These are phyloP conservation scores for Rhogogaster chlorosoma DNA, from an alignment of 2,888 invertebrate genomes.

Conservation along the genomic window DNA sequence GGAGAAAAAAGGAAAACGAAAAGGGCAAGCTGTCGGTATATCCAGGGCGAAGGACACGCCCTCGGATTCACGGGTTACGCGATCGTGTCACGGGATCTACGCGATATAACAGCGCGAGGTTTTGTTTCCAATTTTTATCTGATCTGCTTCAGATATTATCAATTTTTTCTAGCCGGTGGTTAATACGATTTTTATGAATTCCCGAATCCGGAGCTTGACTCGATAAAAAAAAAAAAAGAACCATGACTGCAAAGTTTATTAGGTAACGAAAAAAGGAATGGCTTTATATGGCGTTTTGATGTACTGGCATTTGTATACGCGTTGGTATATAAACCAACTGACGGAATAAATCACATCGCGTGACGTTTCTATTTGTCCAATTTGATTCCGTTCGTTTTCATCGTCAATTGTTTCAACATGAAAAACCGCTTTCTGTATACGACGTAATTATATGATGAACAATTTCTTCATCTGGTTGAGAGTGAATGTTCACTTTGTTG, in stretches of 20 bases:
- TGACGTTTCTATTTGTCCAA: slow-evolving; percentile 12
- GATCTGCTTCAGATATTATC: not conserved
- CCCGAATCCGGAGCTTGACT: not conserved
- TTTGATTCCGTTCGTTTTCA: slow-evolving; percentile 26
- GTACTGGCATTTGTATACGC: not conserved
- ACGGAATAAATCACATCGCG: not conserved
- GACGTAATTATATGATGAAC: not conserved
- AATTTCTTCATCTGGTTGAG: not conserved
- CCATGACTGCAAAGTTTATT: not conserved
- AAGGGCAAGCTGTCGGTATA: slow-evolving; percentile 9
- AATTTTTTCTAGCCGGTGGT: not conserved
- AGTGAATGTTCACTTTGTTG: not conserved
- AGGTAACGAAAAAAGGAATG: not conserved
- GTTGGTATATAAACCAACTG: not conserved
- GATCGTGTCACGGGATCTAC: slow-evolving; percentile 29
- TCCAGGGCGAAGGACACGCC: slow-evolving; percentile 35
- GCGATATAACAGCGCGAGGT: not conserved
- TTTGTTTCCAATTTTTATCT: not conserved
- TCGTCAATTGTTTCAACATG: not conserved
- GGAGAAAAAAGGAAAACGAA: not conserved
- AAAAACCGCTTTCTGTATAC: not conserved
- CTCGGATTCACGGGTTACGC: slow-evolving; percentile 21
- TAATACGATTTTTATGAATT: not conserved
- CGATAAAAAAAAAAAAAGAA: not conserved
- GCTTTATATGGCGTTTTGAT: not conserved